Conservation (phyloP, 2,888 invertebrate genomes). For the Noctua janthe region DNA sequence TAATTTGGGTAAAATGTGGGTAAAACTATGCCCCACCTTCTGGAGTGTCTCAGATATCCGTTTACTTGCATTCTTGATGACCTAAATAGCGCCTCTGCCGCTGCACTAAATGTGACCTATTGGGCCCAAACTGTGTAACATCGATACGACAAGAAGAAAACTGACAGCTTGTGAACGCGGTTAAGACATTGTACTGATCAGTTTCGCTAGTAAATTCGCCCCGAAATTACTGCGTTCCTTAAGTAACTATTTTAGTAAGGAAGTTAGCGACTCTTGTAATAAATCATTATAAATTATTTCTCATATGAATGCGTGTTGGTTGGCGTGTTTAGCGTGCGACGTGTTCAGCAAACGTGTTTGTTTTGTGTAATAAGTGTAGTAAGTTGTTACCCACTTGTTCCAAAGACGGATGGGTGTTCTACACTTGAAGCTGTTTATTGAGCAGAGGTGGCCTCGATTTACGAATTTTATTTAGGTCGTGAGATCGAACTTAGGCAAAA, state of each 20-base stretch:
- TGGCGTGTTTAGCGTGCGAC: slow-evolving; percentile 59
- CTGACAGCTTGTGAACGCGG: background rate
- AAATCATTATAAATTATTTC: slow-evolving; percentile 78
- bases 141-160: no score
- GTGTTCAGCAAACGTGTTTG: slow-evolving; percentile 66
- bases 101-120: no score
- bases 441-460: background rate
- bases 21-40: no score
- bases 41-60: no score
- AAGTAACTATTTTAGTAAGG: no score
- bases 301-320: slow-evolving; percentile 75
- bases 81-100: no score
- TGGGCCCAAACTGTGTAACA: no score
- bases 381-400: slow-evolving; percentile 4
- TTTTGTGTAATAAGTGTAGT: slow-evolving; percentile 49
- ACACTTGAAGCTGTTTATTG: background rate
- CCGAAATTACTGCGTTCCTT: background rate
- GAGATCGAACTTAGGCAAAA: background rate
- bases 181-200: background rate
- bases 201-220: background rate
- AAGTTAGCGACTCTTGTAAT: slow-evolving; percentile 59
- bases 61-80: no score
- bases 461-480: background rate
- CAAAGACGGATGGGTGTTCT: slow-evolving; percentile 2
- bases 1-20: no score